Base-by-base conservation (phyloP, 2,113 vertebrate genomes). In the Cyphotilapia sp. region DNA sequence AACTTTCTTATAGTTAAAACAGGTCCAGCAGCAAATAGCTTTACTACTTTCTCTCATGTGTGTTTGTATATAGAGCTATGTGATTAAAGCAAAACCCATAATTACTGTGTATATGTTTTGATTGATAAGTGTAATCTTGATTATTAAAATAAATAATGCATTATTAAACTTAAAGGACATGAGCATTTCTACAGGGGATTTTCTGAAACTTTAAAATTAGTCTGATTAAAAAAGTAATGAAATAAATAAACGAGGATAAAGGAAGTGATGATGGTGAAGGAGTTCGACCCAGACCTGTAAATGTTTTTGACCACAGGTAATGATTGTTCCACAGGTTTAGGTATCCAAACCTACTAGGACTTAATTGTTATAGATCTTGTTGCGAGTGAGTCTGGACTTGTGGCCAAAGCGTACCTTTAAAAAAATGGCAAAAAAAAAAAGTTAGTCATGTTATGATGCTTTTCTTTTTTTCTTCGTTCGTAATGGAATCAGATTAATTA, bases 41-140 rank as follows among this genome's bases (percentile, higher is more conserved):
- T 42, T 1, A 42, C 22, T 45, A 10, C 38, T 42, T 16, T 74
- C 22, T 45, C 3, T 0, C 33, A 38, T 69, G 63, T 38, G 33
- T 66, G 38, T 42, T 71, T 71, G 1, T 69, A 35, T 38, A 69
- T 69, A 69, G 33, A 40, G 35, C 11, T 24, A 16, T 9, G 35
- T 16, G 35, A 42, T 71, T 42, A 24, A 9, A 40, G 35, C n/a
- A 16, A 74, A 27, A 27, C 5, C 66, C 9, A 17, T 7, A 45
- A 45, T 74, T 74, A 0, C 31, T n/a, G 0, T 66, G 4, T 0
- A 12, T 10, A 71, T 16, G 13, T 29, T 45, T 29, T 29, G 1
- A 74, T 45, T 45, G 14, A 11, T 27, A 74, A 27, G 13, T 47
- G 13, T 45, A 45, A 45, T 45, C 40, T 74, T 2, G 0, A 9